A percentile compares a stretch with the other conserved stretches of the same genome.
phyloP scores from a whole-genome alignment of 2,797 vertebrate species.

The Sciurus vulgaris region DNA sequence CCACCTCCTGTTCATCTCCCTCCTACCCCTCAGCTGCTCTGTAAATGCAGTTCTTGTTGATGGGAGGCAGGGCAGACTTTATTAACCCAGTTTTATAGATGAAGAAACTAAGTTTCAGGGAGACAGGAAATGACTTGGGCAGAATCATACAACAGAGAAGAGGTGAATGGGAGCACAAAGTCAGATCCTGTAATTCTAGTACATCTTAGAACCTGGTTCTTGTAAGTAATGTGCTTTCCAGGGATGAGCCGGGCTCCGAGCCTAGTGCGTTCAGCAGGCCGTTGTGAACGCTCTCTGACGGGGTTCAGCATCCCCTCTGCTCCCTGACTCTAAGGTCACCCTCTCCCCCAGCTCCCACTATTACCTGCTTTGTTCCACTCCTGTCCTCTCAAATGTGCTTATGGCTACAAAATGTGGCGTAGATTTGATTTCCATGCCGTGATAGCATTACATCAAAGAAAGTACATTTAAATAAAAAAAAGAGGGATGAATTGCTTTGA shows the following conservation, averaged over 20 bases:
- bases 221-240: background rate
- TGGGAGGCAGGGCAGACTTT: background rate
- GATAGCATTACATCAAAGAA: background rate
- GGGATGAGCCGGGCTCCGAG: background rate
- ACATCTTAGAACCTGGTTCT: background rate
- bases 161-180: background rate
- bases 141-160: background rate
- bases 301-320: fast-evolving
- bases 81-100: background rate
- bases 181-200: background rate
- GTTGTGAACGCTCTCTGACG: background rate
- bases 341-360: background rate
- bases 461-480: background rate
- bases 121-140: background rate
- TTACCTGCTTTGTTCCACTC: background rate
- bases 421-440: background rate
- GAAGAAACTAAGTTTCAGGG: background rate
- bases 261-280: background rate
- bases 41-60: background rate
- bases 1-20: background rate
- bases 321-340: background rate
- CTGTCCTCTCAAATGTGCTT: background rate
- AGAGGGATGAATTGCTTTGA: slow-evolving; percentile 13
- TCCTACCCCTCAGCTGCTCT: background rate
- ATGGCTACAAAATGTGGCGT: background rate